A percentile compares a stretch with the other conserved stretches of the same genome.
These are phyloP conservation scores for Sisor rabdophorus DNA, from an alignment of 2,113 vertebrate genomes.

Conservation along the genomic window DNA sequence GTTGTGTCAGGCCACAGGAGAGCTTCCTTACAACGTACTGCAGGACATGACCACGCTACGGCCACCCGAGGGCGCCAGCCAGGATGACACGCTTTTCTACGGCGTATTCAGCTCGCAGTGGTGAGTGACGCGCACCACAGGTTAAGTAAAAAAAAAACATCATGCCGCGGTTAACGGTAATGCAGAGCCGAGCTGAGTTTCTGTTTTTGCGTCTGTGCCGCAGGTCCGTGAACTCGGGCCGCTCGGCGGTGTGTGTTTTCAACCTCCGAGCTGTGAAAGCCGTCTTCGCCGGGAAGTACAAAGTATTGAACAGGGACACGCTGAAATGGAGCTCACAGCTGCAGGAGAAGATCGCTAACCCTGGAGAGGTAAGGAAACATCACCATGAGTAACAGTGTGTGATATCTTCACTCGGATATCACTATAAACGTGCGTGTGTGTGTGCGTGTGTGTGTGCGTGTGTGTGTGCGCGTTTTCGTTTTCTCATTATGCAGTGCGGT, in stretches of 20 bases:
- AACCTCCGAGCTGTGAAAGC: constrained; percentile 61
- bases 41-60: constrained; percentile 66
- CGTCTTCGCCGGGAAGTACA: constrained; percentile 70
- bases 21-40: constrained; percentile 73
- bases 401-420: no score
- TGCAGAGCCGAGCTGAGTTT: neutral
- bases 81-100: constrained; percentile 67
- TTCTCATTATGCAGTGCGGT: constrained; percentile 62
- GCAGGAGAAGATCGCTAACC: constrained; percentile 67
- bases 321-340: constrained; percentile 66
- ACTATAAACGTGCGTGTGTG: neutral
- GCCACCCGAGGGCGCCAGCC: constrained; percentile 58
- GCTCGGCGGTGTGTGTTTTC: constrained; percentile 68
- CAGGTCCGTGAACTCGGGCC: constrained; percentile 66
- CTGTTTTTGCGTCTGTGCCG: neutral
- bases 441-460: neutral
- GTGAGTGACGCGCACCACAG: constrained; percentile 55
- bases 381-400: neutral
- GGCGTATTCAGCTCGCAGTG: constrained; percentile 74
- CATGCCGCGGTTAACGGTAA: neutral
- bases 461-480: no score
- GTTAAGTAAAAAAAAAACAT: no score
- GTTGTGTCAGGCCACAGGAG: constrained; percentile 61
- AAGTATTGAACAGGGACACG: constrained; percentile 68
- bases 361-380: constrained; percentile 63